Evolutionary conservation across 2,113 vertebrate species (phyloP), one percentile per base, ranked within the genome.

Genomic region (Echinops telfairi): DNA sequence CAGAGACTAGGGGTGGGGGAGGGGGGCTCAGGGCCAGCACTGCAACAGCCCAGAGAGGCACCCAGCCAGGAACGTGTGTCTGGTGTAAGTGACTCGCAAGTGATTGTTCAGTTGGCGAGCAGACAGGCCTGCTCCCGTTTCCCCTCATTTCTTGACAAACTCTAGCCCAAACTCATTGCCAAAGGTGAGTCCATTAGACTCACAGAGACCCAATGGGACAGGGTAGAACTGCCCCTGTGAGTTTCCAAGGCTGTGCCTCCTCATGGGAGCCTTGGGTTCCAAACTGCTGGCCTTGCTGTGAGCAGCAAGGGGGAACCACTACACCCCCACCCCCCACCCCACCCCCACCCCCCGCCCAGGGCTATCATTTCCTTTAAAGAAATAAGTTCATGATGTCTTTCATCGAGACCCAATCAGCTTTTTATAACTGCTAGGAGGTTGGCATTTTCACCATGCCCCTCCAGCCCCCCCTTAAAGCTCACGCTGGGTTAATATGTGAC

Each of bases 381-480:
- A 31, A 29, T 86, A 71, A 89, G 31, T 76, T 83, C 33, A 77
- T 68, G 38, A 64, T 68, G 33, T 75, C 83, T 81, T 88, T 79
- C 83, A 76, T 6, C 40, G 79, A 84, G 43, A 87, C 19, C 8
- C 84, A 87, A 79, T n/a, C 73, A 53, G 57, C 43, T 43, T 90
- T 92, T 40, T 31, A 62, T 86, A 57, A 88, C 64, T 23, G 33
- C 86, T 86, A 57, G 16, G 62, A 36, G 68, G 1, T 68, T 88
- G 91, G 40, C 84, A 33, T 96, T 88, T 82, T 62, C n/a, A 85
- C 7, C 47, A 8, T 60, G 62, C 47, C 10, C 47, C 47, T 9
- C 47, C 47, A 6, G 1, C 47, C 6, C 47, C 47, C 40, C 40
- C 3, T 36, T 66, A 76, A 83, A 60, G 58, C 86, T 62, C 16